Evolutionary conservation across 1,140 invertebrate species (phyloP).

Genomic region (Chrysomallon squamiferum): DNA sequence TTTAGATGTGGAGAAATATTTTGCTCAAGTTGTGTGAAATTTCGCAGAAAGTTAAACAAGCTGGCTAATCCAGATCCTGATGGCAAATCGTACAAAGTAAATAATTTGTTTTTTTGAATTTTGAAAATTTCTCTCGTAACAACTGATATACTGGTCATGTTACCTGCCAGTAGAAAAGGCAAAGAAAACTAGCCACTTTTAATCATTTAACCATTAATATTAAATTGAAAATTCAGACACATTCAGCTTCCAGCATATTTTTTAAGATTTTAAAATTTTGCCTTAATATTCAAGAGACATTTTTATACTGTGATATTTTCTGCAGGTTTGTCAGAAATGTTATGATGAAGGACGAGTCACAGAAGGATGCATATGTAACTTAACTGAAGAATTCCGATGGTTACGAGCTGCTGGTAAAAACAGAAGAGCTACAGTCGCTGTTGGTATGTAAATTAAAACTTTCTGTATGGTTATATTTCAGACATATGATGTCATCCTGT

Average conservation of each 20-base stretch:
- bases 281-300: not conserved
- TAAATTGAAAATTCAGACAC: not conserved
- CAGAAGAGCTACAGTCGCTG: not conserved
- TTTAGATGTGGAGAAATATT: constrained; percentile 51
- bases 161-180: too few relatives aligned
- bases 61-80: constrained; percentile 48
- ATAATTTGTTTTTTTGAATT: not conserved
- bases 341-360: constrained; percentile 41
- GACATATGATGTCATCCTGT: too few relatives aligned
- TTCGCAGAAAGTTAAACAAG: constrained; percentile 39
- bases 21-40: constrained; percentile 41
- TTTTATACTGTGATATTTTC: not conserved
- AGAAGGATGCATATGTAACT: constrained; percentile 21
- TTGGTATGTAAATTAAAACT: too few relatives aligned
- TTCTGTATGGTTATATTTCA: too few relatives aligned
- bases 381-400: constrained; percentile 23
- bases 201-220: not conserved
- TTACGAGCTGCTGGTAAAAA: constrained; percentile 7
- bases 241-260: not conserved
- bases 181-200: too few relatives aligned
- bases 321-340: constrained; percentile 46
- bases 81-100: constrained; percentile 47
- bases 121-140: too few relatives aligned
- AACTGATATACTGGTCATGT: too few relatives aligned
- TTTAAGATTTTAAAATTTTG: not conserved